Percentiles rank a stretch among this genome's conserved stretches.
Evolutionary conservation across 2,113 vertebrate species (phyloP).

Genomic region (Syngnathus typhle): DNA sequence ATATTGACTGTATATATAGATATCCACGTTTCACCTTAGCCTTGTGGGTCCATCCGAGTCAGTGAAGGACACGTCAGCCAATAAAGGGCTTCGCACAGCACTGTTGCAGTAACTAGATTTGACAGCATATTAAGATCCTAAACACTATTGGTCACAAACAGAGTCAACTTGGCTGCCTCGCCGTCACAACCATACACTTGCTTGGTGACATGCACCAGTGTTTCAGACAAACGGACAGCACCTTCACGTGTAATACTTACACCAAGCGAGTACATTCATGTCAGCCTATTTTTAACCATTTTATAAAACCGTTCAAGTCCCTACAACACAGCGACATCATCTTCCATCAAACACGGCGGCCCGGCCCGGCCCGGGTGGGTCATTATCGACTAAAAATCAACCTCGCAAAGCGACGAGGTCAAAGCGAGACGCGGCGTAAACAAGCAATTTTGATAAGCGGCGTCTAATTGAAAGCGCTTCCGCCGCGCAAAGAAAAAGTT

Average conservation of each 20-base stretch:
- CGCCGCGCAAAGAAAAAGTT: conserved; percentile 4
- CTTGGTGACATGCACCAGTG: too few species aligned
- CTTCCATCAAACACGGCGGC: background rate
- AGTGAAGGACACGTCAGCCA: conserved; percentile 14
- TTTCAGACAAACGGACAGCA: background rate
- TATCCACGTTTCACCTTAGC: conserved; percentile 47
- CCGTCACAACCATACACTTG: background rate
- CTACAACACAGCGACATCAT: background rate
- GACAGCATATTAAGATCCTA: background rate
- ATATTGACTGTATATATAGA: conserved; percentile 36
- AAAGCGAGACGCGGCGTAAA: conserved; percentile 30
- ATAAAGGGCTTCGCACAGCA: background rate
- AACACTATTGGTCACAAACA: background rate
- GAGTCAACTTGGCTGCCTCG: too few species aligned
- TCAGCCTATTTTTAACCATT: background rate
- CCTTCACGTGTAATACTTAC: background rate
- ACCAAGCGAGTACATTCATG: background rate
- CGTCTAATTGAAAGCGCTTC: conserved; percentile 46
- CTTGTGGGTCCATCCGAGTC: conserved; percentile 44
- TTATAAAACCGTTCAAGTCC: background rate
- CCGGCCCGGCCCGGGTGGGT: background rate
- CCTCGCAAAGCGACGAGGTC: conserved; percentile 15
- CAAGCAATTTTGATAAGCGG: conserved; percentile 35
- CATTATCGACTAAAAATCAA: background rate
- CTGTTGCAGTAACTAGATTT: background rate